Evolutionary conservation across 2,113 vertebrate genomes (phyloP), one percentile per base, ranked within the genome.

Genomic region (Axis porcinus): DNA sequence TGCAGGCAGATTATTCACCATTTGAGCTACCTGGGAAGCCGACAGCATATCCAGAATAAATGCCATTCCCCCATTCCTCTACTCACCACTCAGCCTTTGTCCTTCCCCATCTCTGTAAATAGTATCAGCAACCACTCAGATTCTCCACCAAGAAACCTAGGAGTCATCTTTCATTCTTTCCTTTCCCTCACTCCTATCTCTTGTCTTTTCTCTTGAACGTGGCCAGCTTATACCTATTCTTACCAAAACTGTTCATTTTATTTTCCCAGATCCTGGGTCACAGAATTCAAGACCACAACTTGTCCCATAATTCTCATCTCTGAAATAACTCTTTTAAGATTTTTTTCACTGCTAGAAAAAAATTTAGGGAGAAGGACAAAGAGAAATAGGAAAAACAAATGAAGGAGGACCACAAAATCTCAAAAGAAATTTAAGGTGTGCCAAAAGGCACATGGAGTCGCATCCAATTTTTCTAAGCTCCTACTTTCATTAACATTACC

Each of bases 221-320:
- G 45, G 92, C 74, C 58, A 40, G 81, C 23, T 88, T 88, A 52
- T 28, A 14, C 19, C 84, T 86, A 40, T 83, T 67, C 43, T 94
- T 74, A 88, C 60, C 60, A 97, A 67, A 28, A 85, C 16, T 25
- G 54, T 92, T 89, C 15, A 94, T 52, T 93, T 88, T 79, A 55
- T 92, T 86, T 81, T 97, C 54, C 81, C 91, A 97, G 76, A 82
- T 92, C 40, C 60, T 78, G 45, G 64, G 76, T 45, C 92, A 92
- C 17, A 91, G 85, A 86, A 92, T 55, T 93, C 79, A 90, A 90
- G 83, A 96, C 55, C 87, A 95, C 60, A 96, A 52, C 19, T 89
- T 54, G 83, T n/a, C 91, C 50, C 43, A 67, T 62, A 94, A 94
- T 78, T 85, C 28, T n/a, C 67, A 81, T 5, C n/a, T 54, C 58